These are phyloP conservation scores for Onychorhynchus coronatus DNA, from an alignment of 2,113 vertebrate genomes.

Conservation along the genomic window DNA sequence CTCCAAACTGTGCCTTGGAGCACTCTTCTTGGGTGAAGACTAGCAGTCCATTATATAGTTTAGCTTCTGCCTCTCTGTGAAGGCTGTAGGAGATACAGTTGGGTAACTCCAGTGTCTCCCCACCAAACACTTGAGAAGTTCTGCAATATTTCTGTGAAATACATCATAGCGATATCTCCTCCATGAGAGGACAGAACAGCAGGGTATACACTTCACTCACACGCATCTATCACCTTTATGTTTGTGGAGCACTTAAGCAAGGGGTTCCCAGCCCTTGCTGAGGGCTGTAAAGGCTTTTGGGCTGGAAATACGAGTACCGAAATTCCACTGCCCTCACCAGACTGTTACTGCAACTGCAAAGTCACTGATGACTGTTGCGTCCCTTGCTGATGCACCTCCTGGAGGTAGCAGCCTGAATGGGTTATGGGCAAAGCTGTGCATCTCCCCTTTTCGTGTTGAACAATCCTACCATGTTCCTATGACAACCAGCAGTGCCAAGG, in stretches of 20 bases:
- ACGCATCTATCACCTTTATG: background rate
- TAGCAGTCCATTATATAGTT: background rate
- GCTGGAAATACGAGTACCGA: background rate
- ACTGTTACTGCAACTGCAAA: accelerated
- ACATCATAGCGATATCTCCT: background rate
- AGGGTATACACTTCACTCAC: background rate
- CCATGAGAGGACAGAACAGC: accelerated
- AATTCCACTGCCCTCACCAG: background rate
- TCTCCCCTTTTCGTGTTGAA: background rate
- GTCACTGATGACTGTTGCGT: background rate
- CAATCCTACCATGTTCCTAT: slow-evolving; percentile 29
- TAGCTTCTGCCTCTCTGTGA: background rate
- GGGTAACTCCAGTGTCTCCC: background rate
- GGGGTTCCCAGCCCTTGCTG: accelerated
- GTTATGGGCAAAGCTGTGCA: background rate
- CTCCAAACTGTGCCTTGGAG: background rate
- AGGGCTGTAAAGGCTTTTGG: background rate
- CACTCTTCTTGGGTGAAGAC: background rate
- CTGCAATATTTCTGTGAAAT: background rate
- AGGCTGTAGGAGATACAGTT: background rate
- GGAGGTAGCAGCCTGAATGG: background rate
- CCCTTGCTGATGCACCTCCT: background rate
- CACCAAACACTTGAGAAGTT: background rate
- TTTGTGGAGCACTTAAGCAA: background rate
- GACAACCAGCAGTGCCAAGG: slow-evolving; percentile 18